A percentile compares a stretch with the other conserved stretches of the same genome.
Evolutionary conservation across 2,888 invertebrate species (phyloP).

Genomic region (Epinotia ramella): DNA sequence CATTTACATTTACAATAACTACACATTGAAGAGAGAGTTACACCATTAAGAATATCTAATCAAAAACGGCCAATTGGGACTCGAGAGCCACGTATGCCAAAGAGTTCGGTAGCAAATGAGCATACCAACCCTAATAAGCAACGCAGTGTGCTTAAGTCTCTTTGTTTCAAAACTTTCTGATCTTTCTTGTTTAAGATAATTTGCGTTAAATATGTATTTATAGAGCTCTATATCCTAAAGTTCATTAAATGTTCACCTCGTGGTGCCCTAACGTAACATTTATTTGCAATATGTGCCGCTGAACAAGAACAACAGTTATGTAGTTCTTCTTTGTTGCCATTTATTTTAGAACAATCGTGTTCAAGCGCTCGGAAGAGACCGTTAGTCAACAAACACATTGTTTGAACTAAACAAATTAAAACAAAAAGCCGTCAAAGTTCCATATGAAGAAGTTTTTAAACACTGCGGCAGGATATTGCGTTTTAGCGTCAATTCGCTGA

Average conservation of each 20-base stretch:
- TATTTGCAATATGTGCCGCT: slow-evolving; percentile 15
- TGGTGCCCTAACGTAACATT: not conserved
- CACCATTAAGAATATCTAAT: no score
- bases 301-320: slow-evolving; percentile 14
- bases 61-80: no score
- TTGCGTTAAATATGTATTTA: not conserved
- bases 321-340: slow-evolving; percentile 22
- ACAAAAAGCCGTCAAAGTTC: slow-evolving; percentile 43
- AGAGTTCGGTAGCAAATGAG: no score
- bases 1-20: no score
- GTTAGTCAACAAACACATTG: slow-evolving; percentile 35
- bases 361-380: slow-evolving; percentile 41
- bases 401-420: slow-evolving; percentile 44
- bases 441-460: slow-evolving; percentile 58
- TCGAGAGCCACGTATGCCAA: no score
- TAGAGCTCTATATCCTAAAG: not conserved
- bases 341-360: slow-evolving; percentile 36
- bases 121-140: no score
- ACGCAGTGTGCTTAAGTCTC: no score
- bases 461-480: slow-evolving; percentile 72
- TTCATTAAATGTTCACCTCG: not conserved
- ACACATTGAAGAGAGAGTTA: no score
- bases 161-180: not conserved
- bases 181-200: not conserved
- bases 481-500: slow-evolving; percentile 69